A percentile compares a stretch with the other conserved stretches of the same genome.
Evolutionary conservation across 2,113 vertebrate genomes (phyloP).

Genomic region (Bombycilla garrulus): DNA sequence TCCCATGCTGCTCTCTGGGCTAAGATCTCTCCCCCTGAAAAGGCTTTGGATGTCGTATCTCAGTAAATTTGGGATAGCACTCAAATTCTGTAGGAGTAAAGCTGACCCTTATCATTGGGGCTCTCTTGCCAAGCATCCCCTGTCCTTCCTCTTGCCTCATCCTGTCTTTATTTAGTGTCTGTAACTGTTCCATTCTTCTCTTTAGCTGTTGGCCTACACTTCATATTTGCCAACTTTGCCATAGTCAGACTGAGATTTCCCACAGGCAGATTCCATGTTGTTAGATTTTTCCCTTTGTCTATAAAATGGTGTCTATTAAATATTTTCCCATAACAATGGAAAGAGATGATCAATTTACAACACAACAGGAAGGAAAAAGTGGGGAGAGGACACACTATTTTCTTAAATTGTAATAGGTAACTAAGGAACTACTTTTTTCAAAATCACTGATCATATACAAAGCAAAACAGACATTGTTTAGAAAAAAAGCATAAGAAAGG

Average conservation of each 20-base stretch:
- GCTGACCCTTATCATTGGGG: neutral
- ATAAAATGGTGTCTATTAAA: neutral
- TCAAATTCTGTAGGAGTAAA: neutral
- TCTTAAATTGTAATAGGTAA: neutral
- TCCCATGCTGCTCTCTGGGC: neutral
- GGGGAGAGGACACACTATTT: neutral
- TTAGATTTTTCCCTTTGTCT: neutral
- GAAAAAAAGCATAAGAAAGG: neutral
- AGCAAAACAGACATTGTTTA: neutral
- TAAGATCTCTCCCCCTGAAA: neutral
- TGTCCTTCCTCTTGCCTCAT: neutral
- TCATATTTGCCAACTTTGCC: neutral
- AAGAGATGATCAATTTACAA: neutral
- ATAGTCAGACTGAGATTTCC: neutral
- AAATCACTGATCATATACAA: neutral
- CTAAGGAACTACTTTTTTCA: neutral
- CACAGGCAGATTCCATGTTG: neutral
- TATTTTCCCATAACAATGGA: neutral
- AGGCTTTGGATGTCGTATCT: neutral
- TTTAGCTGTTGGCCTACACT: neutral
- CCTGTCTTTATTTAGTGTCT: neutral
- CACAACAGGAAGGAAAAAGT: neutral
- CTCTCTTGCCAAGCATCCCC: neutral
- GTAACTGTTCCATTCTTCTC: neutral
- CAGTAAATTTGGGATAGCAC: neutral